Conservation (phyloP, 2,888 invertebrate genomes). For the Digitonthophagus gazella region DNA sequence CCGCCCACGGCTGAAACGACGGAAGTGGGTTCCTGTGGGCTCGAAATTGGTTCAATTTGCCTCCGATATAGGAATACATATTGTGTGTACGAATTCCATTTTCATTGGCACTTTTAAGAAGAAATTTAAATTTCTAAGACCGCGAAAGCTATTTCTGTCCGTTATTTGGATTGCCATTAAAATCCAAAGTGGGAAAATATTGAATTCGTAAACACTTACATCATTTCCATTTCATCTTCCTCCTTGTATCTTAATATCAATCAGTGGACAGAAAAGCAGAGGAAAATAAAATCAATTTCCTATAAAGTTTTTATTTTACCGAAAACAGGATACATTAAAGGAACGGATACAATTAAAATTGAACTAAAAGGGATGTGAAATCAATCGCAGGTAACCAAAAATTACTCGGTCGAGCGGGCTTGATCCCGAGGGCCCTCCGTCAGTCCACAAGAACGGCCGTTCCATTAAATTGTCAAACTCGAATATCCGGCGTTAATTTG, state of each 20-base stretch:
- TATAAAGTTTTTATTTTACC: no score
- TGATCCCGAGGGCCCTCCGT: neutral
- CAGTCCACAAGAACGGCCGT: neutral
- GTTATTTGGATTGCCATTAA: neutral
- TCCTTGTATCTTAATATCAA: no score
- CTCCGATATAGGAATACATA: conserved; percentile 25
- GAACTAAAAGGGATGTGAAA: neutral
- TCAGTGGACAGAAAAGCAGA: no score
- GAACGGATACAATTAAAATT: neutral
- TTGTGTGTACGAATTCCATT: conserved; percentile 16
- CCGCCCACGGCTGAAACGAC: neutral
- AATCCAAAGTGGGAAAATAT: neutral
- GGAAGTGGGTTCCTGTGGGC: conserved; percentile 2
- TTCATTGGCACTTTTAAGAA: conserved; percentile 8
- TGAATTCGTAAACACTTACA: no score
- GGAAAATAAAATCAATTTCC: no score
- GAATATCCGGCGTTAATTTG: conserved; percentile 5
- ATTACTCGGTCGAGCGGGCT: neutral
- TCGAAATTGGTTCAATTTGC: conserved; percentile 30
- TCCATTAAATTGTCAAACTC: conserved; percentile 1
- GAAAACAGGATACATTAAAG: no score
- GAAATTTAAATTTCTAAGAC: neutral
- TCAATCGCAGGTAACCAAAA: neutral
- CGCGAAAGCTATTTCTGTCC: neutral
- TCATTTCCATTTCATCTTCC: no score